Base-by-base conservation (phyloP, 2,797 vertebrate genomes). In the Macrochelys suwanniensis region DNA sequence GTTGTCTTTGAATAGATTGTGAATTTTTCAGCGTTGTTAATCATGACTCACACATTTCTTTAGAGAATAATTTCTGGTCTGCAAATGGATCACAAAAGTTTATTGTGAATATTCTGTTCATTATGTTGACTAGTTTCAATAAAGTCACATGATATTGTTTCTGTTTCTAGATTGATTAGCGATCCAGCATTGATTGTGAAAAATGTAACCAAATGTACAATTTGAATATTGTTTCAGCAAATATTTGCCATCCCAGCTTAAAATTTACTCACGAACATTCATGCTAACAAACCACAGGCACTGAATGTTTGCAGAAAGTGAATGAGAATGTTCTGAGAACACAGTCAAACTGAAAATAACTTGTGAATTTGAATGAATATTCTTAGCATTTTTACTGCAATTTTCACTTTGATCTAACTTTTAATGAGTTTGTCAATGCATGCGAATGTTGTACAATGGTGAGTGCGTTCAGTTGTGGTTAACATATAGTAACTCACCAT, bases 11-110 rank as follows among this genome's bases (percentile, higher is more conserved):
- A 50, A 31, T 28, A 82, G 26, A 54, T 10, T 47, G 65, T 11
- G 49, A 51, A 54, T 10, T 65, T 85, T 85, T 82, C 65, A 56
- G 21, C 26, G 25, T 86, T 45, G 13, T 45, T 83, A 80, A 11
- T 28, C 68, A 37, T 26, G 9, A 78, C 83, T 68, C 3, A 33
- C 4, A 56, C 4, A 54, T 16, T 87, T 93, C 93, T 91, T 85
- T 50, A 82, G 47, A 6, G n/a, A 65, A 1, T 79, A 5, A 33
- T 1, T 78, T 2, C 49, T 85, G 5, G 11, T 84, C 74, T n/a
- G 15, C 5, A 54, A 6, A 74, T 80, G 17, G 16, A 26, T 53
- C 53, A 74, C n/a, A 13, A 54, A 84, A 74, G 6, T 0, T 0
- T 50, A 11, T 49, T 87, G 4, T 82, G 25, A 56, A 78, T 56